Conservation (phyloP, 2,888 invertebrate genomes). For the Phytoseiulus persimilis region DNA sequence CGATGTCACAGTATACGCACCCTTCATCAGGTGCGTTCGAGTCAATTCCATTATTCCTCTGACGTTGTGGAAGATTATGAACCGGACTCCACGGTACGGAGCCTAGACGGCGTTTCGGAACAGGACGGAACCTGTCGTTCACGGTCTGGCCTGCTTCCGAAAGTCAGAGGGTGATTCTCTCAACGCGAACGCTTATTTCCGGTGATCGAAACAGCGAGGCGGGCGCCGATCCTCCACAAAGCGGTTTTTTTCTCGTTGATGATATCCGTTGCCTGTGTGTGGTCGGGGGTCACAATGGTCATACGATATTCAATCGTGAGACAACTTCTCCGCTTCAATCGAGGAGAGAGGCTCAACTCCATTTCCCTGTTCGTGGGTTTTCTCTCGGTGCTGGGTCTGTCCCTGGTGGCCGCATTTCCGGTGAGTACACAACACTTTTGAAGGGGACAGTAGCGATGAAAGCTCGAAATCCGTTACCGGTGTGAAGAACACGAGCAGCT, state of each 20-base stretch:
- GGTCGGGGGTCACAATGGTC: constrained; percentile 35
- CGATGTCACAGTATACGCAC: constrained; percentile 17
- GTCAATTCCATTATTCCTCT: too few species aligned
- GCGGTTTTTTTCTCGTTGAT: constrained; percentile 29
- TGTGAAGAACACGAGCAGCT: too few species aligned
- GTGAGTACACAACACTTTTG: neutral
- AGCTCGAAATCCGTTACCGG: neutral
- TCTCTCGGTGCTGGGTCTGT: neutral
- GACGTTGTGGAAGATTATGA: too few species aligned
- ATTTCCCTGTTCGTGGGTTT: constrained; percentile 9
- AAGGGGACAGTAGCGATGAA: neutral
- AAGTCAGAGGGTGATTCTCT: too few species aligned
- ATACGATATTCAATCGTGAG: constrained; percentile 22
- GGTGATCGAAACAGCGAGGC: neutral
- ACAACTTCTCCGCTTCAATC: constrained; percentile 30
- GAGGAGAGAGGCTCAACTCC: neutral
- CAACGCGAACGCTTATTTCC: neutral
- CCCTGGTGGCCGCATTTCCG: constrained; percentile 23
- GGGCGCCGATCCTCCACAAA: constrained; percentile 30
- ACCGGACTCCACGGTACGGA: too few species aligned
- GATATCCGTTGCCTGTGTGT: constrained; percentile 10
- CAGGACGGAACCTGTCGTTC: too few species aligned
- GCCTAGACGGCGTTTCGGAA: too few species aligned
- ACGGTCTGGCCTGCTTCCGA: too few species aligned
- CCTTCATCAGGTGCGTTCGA: constrained; percentile 6